Evolutionary conservation across 2,797 vertebrate genomes (phyloP).

Genomic region (Protosalanx chinensis): DNA sequence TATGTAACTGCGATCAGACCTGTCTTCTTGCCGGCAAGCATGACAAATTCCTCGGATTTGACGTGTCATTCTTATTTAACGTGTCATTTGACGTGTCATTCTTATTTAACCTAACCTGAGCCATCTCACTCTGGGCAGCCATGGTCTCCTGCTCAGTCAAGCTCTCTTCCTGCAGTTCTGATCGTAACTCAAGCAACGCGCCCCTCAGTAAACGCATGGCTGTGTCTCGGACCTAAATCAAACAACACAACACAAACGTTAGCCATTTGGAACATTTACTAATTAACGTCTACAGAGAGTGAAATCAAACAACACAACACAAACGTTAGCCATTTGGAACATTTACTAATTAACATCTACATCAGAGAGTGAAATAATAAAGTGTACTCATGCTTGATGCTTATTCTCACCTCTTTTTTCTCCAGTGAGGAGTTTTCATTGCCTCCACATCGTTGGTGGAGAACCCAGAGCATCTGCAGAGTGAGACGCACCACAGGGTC

Average conservation of each 20-base stretch:
- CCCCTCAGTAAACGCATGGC: slow-evolving; percentile 41
- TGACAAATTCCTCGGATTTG: too few relatives aligned
- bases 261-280: neutral
- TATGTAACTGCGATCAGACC: too few relatives aligned
- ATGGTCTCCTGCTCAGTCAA: slow-evolving; percentile 26
- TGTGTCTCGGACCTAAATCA: slow-evolving; percentile 49
- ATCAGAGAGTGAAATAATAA: neutral
- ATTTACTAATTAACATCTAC: neutral
- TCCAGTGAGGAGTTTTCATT: slow-evolving; percentile 71
- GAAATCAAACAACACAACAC: neutral
- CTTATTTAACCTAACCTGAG: slow-evolving; percentile 43
- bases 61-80: too few relatives aligned
- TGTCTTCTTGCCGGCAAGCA: too few relatives aligned
- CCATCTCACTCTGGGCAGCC: slow-evolving; percentile 13
- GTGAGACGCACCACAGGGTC: slow-evolving; percentile 82
- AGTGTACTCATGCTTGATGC: too few relatives aligned
- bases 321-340: neutral
- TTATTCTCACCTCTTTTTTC: slow-evolving; percentile 76
- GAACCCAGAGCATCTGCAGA: slow-evolving; percentile 88
- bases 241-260: neutral
- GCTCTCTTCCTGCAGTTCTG: slow-evolving; percentile 48
- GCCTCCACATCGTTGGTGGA: slow-evolving; percentile 85
- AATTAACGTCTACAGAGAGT: neutral
- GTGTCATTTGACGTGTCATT: too few relatives aligned
- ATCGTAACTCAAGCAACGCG: slow-evolving; percentile 52